Base-by-base conservation (phyloP, 2,113 vertebrate species). In the Struthio camelus region DNA sequence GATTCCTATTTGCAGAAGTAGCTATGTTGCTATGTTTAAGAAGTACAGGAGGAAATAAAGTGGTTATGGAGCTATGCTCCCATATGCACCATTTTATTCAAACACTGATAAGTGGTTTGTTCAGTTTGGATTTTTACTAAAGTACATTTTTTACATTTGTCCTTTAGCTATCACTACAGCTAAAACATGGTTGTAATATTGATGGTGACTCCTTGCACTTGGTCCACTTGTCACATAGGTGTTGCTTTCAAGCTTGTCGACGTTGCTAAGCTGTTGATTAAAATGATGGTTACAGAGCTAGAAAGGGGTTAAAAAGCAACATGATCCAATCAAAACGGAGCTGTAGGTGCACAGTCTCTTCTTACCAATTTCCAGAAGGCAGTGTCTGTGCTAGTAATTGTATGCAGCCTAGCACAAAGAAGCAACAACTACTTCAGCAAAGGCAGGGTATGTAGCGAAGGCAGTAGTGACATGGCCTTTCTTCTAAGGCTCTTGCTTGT, bases 331-430 rank as follows among this genome's bases (percentile, higher is more conserved):
- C 25, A 64, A 61, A 17, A 13, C 1, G 6, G 50, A 54, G 28
- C 65, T 66, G 1, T 6, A 28, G 69, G 18, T 25, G 34, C 14
- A 5, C 0, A 1, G 24, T n/a, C n/a, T 23, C 42, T 30, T 62
- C 78, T 23, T 69, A 25, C 27, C n/a, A 10, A 7, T 18, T 67
- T 59, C 6, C 40, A 36, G 56, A 14, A 67, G 19, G 62, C 62
- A 17, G 2, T 1, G 13, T 6, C n/a, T 65, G 3, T 40, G 40
- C 59, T 32, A 19, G 61, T 17, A 6, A 3, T 10, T 44, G 40
- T 20, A 40, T 14, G 32, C 62, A 58, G 88, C 51, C 76, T 61
- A 11, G 67, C 72, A 44, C 36, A n/a, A 4, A 61, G 75, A 18
- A 86, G 38, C 58, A 14, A 44, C 54, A 19, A 10, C 77, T 53